Conservation (phyloP, 2,797 vertebrate species). For the Ciconia nigra region DNA sequence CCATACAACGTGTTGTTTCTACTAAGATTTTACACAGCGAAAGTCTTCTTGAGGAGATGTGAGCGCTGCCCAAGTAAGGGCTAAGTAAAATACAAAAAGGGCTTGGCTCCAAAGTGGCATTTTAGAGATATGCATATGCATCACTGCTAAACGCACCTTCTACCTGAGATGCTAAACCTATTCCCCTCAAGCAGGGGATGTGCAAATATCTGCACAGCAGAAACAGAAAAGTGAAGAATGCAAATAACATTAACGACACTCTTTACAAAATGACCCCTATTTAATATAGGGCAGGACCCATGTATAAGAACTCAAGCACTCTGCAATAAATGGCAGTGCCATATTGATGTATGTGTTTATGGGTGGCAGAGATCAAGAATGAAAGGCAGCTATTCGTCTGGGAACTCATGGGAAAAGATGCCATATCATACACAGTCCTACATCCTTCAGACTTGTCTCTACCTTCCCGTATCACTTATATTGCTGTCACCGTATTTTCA, state of each 20-base stretch:
- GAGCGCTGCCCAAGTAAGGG: neutral
- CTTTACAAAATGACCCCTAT: slow-evolving; percentile 77
- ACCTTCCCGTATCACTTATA: slow-evolving; percentile 58
- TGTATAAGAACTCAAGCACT: slow-evolving; percentile 74
- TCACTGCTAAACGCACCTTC: neutral
- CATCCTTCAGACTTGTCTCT: slow-evolving; percentile 64
- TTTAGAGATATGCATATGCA: neutral
- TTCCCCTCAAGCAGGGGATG: neutral
- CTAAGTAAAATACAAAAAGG: neutral
- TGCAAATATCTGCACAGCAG: neutral
- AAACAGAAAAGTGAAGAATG: neutral
- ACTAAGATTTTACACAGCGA: neutral
- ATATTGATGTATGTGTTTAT: slow-evolving; percentile 75
- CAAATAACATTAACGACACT: slow-evolving; percentile 64
- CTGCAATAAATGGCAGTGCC: slow-evolving; percentile 78
- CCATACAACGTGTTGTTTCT: neutral
- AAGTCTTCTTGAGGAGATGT: neutral
- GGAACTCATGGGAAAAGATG: slow-evolving; percentile 66
- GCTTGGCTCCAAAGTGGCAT: neutral
- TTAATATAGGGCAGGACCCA: slow-evolving; percentile 72
- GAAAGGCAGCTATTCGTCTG: slow-evolving; percentile 81
- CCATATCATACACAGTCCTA: slow-evolving; percentile 53
- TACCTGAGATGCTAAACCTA: neutral
- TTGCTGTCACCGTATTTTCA: slow-evolving; percentile 44
- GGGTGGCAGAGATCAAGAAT: slow-evolving; percentile 72